These are phyloP conservation scores for Catalaphyllia jardinei DNA, from an alignment of 64 coral and sea anemone species.

Conservation along the genomic window DNA sequence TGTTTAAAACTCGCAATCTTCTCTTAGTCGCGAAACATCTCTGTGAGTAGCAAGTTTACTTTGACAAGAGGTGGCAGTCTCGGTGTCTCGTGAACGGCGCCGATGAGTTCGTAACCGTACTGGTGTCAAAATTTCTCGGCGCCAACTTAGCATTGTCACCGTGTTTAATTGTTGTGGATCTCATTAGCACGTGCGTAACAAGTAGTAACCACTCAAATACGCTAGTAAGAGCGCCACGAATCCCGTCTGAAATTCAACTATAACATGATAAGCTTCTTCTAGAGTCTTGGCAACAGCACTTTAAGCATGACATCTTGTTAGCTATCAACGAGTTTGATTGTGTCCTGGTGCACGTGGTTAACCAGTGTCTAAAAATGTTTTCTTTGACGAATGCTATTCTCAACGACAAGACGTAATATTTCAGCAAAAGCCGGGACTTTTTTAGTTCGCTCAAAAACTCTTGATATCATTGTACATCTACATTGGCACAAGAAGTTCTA, in stretches of 20 bases:
- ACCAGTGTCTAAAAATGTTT: too few relatives aligned
- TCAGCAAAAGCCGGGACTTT: too few relatives aligned
- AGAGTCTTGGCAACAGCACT: background rate
- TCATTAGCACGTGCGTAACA: slow-evolving; percentile 24
- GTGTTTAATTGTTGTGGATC: slow-evolving; percentile 2
- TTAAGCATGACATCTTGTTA: background rate
- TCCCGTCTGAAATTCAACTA: background rate
- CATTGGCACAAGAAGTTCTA: too few relatives aligned
- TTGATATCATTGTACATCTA: too few relatives aligned
- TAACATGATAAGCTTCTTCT: background rate
- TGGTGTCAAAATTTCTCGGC: slow-evolving; percentile 26
- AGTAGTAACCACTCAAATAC: background rate
- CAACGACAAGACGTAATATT: too few relatives aligned
- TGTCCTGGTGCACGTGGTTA: too few relatives aligned
- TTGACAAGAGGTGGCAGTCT: background rate
- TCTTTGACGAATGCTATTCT: too few relatives aligned
- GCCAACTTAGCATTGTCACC: slow-evolving; percentile 1
- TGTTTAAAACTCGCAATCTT: background rate
- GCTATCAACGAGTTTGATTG: too few relatives aligned
- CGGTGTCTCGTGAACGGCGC: background rate
- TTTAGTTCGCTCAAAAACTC: too few relatives aligned
- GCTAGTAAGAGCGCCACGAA: background rate
- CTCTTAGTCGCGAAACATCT: background rate
- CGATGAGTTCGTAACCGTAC: background rate
- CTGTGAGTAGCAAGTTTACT: background rate